Percentiles rank a stretch among this genome's conserved stretches.
Evolutionary conservation across 2,113 vertebrate genomes (phyloP).

Genomic region (Crocuta crocuta): DNA sequence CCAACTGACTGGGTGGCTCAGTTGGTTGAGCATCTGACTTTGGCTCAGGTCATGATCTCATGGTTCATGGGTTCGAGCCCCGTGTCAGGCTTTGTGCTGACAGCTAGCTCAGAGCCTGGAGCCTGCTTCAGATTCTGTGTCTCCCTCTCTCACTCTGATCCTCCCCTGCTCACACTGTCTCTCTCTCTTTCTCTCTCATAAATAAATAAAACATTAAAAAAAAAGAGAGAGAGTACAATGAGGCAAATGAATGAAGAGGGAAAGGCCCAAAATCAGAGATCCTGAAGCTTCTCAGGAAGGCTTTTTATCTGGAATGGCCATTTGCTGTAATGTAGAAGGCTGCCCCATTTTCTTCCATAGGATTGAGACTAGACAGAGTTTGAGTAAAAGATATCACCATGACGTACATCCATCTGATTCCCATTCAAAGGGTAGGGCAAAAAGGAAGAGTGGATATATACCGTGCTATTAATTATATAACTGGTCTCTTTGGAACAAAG

Average conservation of each 20-base stretch:
- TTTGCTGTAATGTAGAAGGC: background rate
- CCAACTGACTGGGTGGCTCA: no score
- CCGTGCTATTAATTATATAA: background rate
- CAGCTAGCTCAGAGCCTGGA: no score
- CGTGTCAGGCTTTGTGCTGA: no score
- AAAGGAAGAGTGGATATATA: background rate
- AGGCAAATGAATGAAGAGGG: background rate
- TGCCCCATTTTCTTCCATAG: background rate
- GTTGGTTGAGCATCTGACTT: no score
- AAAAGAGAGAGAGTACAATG: background rate
- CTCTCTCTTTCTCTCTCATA: no score
- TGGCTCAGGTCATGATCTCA: no score
- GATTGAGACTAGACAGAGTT: background rate
- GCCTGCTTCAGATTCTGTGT: no score
- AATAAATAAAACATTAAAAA: no score
- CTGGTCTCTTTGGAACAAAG: background rate
- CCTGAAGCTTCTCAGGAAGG: background rate
- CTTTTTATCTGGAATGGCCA: background rate
- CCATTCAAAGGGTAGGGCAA: background rate
- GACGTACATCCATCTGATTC: background rate
- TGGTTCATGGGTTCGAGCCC: no score
- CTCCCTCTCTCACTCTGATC: no score
- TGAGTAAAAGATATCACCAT: background rate
- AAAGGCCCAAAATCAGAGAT: background rate
- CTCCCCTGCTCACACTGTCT: no score